A percentile compares a stretch with the other conserved stretches of the same genome.
Evolutionary conservation across 92 coral and sea anemone genomes (phyloP).

Genomic region (Zoanthus sansibaricus): DNA sequence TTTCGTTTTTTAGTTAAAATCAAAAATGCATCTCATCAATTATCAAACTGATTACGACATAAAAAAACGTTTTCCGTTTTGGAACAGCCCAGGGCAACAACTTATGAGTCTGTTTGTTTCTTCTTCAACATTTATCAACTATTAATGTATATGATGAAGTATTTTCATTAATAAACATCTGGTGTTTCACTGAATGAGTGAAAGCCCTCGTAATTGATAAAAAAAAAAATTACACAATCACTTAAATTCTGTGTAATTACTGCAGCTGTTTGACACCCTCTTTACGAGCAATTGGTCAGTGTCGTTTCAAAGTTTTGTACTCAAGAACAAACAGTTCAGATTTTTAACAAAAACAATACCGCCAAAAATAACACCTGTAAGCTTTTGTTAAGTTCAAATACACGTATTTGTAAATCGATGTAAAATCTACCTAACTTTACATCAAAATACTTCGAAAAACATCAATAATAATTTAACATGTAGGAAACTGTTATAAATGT

Average conservation of each 20-base stretch:
- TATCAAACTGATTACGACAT: no score
- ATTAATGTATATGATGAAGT: background rate
- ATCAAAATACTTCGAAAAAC: background rate
- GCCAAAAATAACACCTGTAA: background rate
- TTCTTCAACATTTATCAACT: no score
- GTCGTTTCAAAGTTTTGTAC: background rate
- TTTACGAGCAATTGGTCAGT: background rate
- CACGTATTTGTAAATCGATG: background rate
- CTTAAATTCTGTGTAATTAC: background rate
- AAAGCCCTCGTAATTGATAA: no score
- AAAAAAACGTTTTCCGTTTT: no score
- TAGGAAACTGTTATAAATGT: background rate
- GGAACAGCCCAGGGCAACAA: no score
- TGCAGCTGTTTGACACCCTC: background rate
- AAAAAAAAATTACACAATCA: background rate
- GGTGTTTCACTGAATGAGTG: background rate
- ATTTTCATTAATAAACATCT: background rate
- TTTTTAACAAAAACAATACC: background rate
- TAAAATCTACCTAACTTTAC: background rate
- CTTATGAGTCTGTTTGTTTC: no score
- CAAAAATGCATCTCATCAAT: no score
- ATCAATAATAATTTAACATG: background rate
- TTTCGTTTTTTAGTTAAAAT: no score
- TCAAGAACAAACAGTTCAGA: background rate
- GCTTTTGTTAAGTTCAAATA: background rate